Evolutionary conservation across 2,113 vertebrate species (phyloP), one percentile per base, ranked within the genome.

Genomic region (Gnathonemus echidnorhynchus): DNA sequence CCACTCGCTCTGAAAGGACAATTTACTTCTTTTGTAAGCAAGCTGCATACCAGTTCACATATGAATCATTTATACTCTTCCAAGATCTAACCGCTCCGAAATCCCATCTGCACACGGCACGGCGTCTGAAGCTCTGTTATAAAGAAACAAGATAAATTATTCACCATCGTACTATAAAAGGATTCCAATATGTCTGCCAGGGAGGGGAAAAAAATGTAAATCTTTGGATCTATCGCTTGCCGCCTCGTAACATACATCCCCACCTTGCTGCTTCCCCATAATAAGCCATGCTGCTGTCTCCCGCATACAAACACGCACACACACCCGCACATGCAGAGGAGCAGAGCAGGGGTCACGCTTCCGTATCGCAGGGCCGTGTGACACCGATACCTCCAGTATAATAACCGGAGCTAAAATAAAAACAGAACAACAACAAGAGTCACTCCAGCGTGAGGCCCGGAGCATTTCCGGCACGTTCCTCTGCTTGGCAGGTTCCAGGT

Each of bases 21-120:
- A 91, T 93, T 93, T 93, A 89, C 91, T 93, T 83, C 91, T 88
- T 94, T 93, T 94, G 88, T 93, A 93, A 92, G 91, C 93, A 92
- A 93, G 91, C 89, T 87, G 91, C 91, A 90, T 91, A 94, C 88
- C 85, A 90, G 89, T 92, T 94, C 88, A 92, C 87, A 86, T 91
- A 94, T 95, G 92, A 95, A 95, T 95, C 89, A 94, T 95, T 94
- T 90, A 95, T 93, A 89, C 42, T 77, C 88, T 88, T 91, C 92
- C 91, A 92, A 95, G 86, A 92, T 92, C 93, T 92, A 93, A 93
- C 93, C 91, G 87, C 89, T 87, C 91, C 89, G 93, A 92, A 93
- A 93, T 93, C 90, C 89, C 91, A 92, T 92, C 91, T 92, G 90
- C 90, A 90, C 56, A 91, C 88, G 86, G 66, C 89, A 77, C 3